These are phyloP conservation scores for Pseudorectes ferrugineus DNA, from an alignment of 2,113 vertebrate genomes.

Conservation along the genomic window DNA sequence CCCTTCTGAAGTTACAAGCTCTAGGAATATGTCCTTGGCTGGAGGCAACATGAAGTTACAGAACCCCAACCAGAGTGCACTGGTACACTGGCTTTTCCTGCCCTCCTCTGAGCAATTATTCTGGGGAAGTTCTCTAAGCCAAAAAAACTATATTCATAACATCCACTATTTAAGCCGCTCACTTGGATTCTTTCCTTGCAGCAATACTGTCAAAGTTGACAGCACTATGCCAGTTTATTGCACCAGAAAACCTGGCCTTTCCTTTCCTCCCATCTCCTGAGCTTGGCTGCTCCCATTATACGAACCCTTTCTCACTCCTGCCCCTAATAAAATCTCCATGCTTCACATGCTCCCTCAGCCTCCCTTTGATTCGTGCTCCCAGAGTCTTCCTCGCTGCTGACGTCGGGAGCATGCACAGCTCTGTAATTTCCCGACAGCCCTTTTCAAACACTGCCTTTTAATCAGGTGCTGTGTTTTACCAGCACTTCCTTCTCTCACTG, in stretches of 20 bases:
- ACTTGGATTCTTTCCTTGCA: background rate
- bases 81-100: background rate
- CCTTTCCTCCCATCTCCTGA: constrained; percentile 7
- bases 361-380: constrained; percentile 26
- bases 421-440: constrained; percentile 23
- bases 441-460: constrained; percentile 23
- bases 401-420: background rate
- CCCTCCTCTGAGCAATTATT: background rate
- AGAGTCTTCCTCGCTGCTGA: constrained; percentile 41
- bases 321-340: constrained; percentile 47
- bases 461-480: constrained; percentile 39
- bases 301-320: background rate
- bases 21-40: background rate
- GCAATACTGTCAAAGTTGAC: background rate
- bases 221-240: background rate
- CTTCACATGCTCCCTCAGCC: constrained; percentile 34
- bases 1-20: background rate
- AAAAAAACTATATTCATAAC: background rate
- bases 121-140: background rate
- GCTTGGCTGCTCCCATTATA: background rate
- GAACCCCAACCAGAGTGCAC: background rate
- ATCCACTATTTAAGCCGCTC: background rate
- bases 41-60: background rate
- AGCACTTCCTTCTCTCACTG: constrained; percentile 17
- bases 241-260: background rate